Evolutionary conservation across 1,140 invertebrate species (phyloP).

Genomic region (Sinonovacula constricta): DNA sequence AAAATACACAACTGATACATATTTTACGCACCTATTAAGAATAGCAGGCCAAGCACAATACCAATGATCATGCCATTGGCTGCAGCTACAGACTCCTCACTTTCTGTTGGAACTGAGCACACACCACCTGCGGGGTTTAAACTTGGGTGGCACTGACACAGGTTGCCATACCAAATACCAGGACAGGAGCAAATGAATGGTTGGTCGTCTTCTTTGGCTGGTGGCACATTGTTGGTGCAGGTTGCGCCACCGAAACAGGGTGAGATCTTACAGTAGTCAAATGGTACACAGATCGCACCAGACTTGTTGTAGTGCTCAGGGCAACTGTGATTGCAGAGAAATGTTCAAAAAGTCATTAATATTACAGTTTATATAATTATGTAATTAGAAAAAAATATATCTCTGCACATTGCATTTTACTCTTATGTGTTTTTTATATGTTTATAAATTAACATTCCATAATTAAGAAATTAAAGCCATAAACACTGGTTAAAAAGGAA

Average conservation of each 20-base stretch:
- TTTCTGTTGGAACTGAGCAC: constrained; percentile 79
- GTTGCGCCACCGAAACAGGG: constrained; percentile 69
- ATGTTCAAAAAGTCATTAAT: too few relatives aligned
- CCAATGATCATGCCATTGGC: constrained; percentile 67
- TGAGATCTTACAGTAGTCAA: constrained; percentile 24
- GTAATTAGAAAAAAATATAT: too few relatives aligned
- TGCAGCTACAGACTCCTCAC: constrained; percentile 55
- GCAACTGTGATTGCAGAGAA: not conserved
- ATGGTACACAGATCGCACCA: not conserved
- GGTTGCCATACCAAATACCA: constrained; percentile 18
- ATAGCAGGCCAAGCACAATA: constrained; percentile 69
- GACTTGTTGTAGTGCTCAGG: not conserved
- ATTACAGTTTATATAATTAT: too few relatives aligned
- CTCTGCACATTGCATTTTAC: not conserved
- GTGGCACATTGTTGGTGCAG: constrained; percentile 46
- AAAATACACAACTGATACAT: too few relatives aligned
- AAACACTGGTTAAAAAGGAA: too few relatives aligned
- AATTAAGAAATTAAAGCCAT: too few relatives aligned
- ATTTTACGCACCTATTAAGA: constrained; percentile 74
- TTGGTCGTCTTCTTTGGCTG: not conserved
- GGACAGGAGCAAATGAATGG: constrained; percentile 29
- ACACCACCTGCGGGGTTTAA: constrained; percentile 94
- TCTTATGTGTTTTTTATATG: too few relatives aligned
- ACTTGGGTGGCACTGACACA: constrained; percentile 84
- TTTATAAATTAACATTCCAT: too few relatives aligned